Percentiles rank a stretch among this genome's conserved stretches.
These are phyloP conservation scores for Drosophila borealis DNA, from an alignment of 2,888 invertebrate genomes.

Conservation along the genomic window DNA sequence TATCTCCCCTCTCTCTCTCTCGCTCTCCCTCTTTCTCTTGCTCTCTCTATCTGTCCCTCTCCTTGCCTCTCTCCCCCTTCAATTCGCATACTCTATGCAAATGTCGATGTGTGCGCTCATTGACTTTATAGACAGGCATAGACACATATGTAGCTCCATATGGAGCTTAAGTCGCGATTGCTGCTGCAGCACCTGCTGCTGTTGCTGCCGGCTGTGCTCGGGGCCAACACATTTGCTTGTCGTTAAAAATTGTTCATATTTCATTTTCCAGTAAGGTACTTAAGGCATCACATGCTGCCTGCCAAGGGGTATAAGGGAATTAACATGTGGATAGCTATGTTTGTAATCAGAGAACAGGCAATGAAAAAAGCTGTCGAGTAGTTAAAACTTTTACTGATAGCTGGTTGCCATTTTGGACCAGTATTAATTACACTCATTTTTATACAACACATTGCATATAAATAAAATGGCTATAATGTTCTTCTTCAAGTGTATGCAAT, in stretches of 20 bases:
- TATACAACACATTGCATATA: too few species aligned
- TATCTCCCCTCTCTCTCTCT: constrained; percentile 5
- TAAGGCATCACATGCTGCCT: constrained; percentile 10
- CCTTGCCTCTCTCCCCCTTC: not conserved
- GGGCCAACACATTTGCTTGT: constrained; percentile 46
- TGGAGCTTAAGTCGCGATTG: constrained; percentile 57
- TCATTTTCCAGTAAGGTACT: constrained; percentile 20
- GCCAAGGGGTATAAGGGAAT: constrained; percentile 10
- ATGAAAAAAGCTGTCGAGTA: not conserved
- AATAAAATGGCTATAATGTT: too few species aligned
- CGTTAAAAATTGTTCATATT: constrained; percentile 48
- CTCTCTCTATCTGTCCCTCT: not conserved
- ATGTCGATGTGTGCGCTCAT: constrained; percentile 36
- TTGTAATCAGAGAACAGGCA: constrained; percentile 10
- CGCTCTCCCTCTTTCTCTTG: not conserved
- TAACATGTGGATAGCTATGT: constrained; percentile 1
- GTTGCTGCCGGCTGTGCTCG: constrained; percentile 22
- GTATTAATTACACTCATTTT: too few species aligned
- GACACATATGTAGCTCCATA: constrained; percentile 40
- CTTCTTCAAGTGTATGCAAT: too few species aligned
- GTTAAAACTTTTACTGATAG: not conserved
- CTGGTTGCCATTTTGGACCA: too few species aligned
- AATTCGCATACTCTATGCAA: constrained; percentile 26
- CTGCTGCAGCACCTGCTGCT: constrained; percentile 61
- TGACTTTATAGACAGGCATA: constrained; percentile 38